Evolutionary conservation across 2,113 vertebrate species (phyloP).

Genomic region (Mesitornis unicolor): DNA sequence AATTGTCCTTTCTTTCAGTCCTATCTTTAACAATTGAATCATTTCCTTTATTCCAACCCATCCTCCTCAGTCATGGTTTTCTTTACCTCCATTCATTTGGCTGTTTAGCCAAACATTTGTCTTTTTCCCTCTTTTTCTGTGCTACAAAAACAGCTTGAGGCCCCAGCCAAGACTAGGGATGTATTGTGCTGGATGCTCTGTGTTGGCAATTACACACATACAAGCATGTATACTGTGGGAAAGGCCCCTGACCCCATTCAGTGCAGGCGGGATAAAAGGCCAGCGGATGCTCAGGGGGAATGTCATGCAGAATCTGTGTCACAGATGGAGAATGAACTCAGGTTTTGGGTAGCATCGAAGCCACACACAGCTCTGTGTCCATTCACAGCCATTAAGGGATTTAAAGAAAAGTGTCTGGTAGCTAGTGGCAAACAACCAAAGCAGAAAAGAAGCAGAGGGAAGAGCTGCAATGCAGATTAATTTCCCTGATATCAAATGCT

Average conservation of each 20-base stretch:
- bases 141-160: not conserved
- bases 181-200: not conserved
- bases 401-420: not conserved
- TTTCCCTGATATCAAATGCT: not conserved
- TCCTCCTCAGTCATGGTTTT: not conserved
- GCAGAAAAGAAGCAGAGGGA: not conserved
- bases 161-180: not conserved
- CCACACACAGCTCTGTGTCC: not conserved
- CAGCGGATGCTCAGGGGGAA: not conserved
- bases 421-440: not conserved
- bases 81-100: not conserved
- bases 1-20: not conserved
- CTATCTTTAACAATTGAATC: not conserved
- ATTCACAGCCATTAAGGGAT: not conserved
- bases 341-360: not conserved
- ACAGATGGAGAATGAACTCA: not conserved
- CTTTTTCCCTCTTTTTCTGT: not conserved
- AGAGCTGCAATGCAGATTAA: not conserved
- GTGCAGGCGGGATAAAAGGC: not conserved
- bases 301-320: not conserved
- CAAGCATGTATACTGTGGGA: not conserved
- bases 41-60: not conserved
- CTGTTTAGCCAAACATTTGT: not conserved
- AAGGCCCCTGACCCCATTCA: not conserved
- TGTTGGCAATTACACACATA: not conserved